Evolutionary conservation across 2,888 invertebrate genomes (phyloP).

Genomic region (Allophyes oxyacanthae): DNA sequence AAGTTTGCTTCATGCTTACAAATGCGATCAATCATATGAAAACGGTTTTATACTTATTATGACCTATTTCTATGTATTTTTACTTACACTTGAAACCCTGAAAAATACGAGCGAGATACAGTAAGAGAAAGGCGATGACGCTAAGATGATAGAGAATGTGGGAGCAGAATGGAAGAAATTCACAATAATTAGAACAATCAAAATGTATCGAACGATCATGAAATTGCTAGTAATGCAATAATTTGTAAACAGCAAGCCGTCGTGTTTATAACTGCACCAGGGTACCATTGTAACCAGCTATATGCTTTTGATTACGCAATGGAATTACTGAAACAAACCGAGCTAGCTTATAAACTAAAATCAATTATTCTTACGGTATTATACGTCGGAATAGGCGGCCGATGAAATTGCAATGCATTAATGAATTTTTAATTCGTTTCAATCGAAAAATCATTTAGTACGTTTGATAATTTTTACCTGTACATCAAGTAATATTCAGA

Average conservation of each 20-base stretch:
- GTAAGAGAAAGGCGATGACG: background rate
- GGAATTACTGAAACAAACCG: constrained; percentile 65
- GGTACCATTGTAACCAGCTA: constrained; percentile 73
- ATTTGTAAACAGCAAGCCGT: constrained; percentile 80
- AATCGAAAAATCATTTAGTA: constrained; percentile 21
- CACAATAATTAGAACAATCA: constrained; percentile 80
- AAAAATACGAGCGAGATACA: background rate
- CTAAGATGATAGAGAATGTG: constrained; percentile 3
- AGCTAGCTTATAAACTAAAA: constrained; percentile 62
- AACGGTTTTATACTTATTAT: constrained; percentile 13
- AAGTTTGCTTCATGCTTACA: constrained; percentile 40
- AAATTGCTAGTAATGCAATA: constrained; percentile 78
- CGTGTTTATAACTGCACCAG: constrained; percentile 72
- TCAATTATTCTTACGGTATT: constrained; percentile 54
- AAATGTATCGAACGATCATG: constrained; percentile 60
- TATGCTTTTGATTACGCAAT: constrained; percentile 68
- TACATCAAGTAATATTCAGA: constrained; percentile 4
- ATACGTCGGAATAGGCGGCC: constrained; percentile 28
- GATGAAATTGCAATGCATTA: constrained; percentile 49
- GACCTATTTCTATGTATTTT: constrained; percentile 12
- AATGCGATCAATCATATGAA: constrained; percentile 60
- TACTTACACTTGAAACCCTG: constrained; percentile 13
- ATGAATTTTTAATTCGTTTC: constrained; percentile 54
- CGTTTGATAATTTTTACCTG: constrained; percentile 16
- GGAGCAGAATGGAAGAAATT: constrained; percentile 62